Base-by-base conservation (phyloP, 2,888 invertebrate species). In the Notodonta dromedarius region DNA sequence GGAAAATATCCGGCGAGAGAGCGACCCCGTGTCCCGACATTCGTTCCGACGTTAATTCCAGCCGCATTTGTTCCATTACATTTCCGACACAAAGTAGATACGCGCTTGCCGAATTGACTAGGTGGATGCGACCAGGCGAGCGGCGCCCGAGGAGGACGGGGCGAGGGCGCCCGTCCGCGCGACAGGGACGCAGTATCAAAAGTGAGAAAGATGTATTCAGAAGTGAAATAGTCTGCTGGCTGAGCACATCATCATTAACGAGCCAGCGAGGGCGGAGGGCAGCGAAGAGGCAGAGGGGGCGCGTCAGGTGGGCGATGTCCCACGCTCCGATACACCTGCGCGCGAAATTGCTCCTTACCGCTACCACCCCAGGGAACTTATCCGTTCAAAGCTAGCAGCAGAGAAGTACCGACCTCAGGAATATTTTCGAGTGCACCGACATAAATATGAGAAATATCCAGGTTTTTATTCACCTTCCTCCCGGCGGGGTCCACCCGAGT, bases 231-330 rank as follows among this genome's bases (percentile, higher is more conserved):
- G 95, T 95, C 95, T 95, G 95, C 95, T 95, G 95, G 95, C 95
- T 95, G 95, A 95, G 94, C 95, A 95, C 95, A 95, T 95, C 95
- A 96, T 96, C 96, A 96, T 96, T 96, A 96, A 95, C 95, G 95
- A 95, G 95, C 94, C 94, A 94, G 94, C 85, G 93, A 91, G 91
- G 91, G 91, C 89, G 91, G 93, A 92, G 93, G 93, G 94, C 93
- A 92, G 93, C 93, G 86, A 93, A 93, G 92, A 93, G 93, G 92
- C 91, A 89, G 89, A 94, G 94, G 94, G 93, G 94, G 88, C 84
- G 87, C 92, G 94, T 87, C 93, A 94, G 92, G 92, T 94, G 95
- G 90, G 93, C 87, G 79, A 83, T 82, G 88, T 95, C 95, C 93
- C 95, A 95, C 93, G 92, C 81, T 86, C 80, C 70, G 72, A 56